Conservation (phyloP, 2,113 vertebrate species). For the Pandion haliaetus region DNA sequence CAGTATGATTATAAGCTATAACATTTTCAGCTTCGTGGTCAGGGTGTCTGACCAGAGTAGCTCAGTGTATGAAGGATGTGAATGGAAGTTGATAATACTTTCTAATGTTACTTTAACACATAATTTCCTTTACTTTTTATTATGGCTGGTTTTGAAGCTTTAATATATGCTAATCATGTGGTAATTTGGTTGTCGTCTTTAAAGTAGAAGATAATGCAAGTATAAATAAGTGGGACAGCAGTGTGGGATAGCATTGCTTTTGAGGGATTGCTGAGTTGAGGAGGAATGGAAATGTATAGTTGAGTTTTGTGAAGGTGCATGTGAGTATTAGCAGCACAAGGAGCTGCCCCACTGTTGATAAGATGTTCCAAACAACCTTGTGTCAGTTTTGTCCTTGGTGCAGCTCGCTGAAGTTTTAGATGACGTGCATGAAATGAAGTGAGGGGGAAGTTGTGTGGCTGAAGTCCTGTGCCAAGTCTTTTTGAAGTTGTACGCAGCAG, state of each 20-base stretch:
- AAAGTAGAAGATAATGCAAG: neutral
- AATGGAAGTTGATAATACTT: neutral
- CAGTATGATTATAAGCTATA: neutral
- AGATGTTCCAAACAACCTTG: neutral
- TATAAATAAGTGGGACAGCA: neutral
- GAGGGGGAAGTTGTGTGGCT: constrained; percentile 37
- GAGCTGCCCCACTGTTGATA: neutral
- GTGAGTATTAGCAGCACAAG: neutral
- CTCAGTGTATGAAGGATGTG: neutral
- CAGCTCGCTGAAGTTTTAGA: neutral
- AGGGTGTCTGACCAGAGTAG: neutral
- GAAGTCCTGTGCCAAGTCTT: constrained; percentile 42
- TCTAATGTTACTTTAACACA: neutral
- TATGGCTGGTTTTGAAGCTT: neutral
- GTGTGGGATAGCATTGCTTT: neutral
- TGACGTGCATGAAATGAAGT: neutral
- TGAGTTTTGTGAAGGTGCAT: neutral
- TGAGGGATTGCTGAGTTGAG: neutral
- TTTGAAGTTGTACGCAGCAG: constrained; percentile 49
- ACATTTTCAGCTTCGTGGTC: neutral
- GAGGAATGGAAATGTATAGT: neutral
- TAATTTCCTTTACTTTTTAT: neutral
- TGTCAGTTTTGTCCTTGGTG: constrained; percentile 1
- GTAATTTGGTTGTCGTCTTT: neutral
- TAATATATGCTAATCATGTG: neutral